Evolutionary conservation across 2,888 invertebrate genomes (phyloP), one percentile per base, ranked within the genome.

Genomic region (Brachyopa scutellaris): DNA sequence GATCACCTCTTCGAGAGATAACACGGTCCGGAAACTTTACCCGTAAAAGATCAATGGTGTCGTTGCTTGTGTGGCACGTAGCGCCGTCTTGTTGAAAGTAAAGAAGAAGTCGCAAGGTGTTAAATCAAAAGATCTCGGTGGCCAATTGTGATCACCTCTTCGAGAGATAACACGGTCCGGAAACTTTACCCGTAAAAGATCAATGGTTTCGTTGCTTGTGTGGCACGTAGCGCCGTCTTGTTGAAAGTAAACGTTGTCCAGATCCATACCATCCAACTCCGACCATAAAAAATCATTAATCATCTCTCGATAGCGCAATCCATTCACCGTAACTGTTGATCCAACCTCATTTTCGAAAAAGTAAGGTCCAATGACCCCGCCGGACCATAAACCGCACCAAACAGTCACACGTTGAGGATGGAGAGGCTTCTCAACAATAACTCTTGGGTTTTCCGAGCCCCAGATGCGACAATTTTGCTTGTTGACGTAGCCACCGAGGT

Each of bases 151-250:
- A 64, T 64, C 64, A 57, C 36, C 64, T 15, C 26, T 49, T 5
- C 33, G 33, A n/a, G 8, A 8, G 33, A n/a, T n/a, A 33, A 33
- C 8, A n/a, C 33, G 33, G n/a, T 33, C 33, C n/a, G 6, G 2
- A 33, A 33, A 33, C 6, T 8, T n/a, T 8, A 2, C 8, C 8
- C 33, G n/a, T n/a, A 33, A 33, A 33, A 33, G 6, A n/a, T 33
- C 33, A 8, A 33, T 5, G 6, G 51, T 51, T 31, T 29, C 29
- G 8, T 51, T 31, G 17, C 15, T 31, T 51, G 51, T 51, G 29
- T 51, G 51, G 51, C 51, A 53, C 51, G 51, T 53, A 53, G 51
- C 51, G 51, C 51, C 51, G 51, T 53, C 51, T 33, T 53, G 51
- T 53, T 53, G 13, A 33, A 53, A 33, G 33, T 33, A 33, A 33